Evolutionary conservation across 1,140 invertebrate species (phyloP).

Genomic region (Colletes gigas): DNA sequence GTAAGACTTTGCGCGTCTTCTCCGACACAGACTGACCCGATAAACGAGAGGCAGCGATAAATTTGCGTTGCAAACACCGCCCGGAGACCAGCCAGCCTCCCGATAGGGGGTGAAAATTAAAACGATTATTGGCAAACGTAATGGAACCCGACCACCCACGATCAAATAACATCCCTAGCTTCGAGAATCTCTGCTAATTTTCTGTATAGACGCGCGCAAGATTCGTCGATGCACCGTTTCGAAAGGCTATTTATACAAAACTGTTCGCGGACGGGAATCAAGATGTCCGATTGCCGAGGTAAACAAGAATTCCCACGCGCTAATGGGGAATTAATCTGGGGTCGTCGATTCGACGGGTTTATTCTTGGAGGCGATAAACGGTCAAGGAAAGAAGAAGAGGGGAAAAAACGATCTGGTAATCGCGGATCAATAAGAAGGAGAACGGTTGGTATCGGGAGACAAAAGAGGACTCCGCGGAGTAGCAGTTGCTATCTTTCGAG

Average conservation of each 20-base stretch:
- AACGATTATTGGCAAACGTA: neutral
- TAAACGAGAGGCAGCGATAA: constrained; percentile 39
- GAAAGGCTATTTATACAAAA: no score
- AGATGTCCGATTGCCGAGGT: neutral
- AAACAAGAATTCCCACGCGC: neutral
- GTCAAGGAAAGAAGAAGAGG: neutral
- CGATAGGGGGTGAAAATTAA: constrained; percentile 24
- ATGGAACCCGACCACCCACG: no score
- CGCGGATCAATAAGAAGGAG: neutral
- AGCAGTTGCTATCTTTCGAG: constrained; percentile 29
- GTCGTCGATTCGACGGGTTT: constrained; percentile 8
- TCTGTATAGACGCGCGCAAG: no score
- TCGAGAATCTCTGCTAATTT: no score
- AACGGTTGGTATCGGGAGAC: neutral
- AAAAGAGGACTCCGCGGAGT: neutral
- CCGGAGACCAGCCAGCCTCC: no score
- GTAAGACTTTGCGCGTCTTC: neutral
- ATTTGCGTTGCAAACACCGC: constrained; percentile 28
- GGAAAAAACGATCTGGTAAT: constrained; percentile 11
- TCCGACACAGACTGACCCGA: constrained; percentile 20
- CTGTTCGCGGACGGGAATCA: neutral
- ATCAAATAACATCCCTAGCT: no score
- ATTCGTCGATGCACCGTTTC: neutral
- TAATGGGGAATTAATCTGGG: neutral
- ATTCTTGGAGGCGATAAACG: constrained; percentile 8